Conservation (phyloP, 1,140 invertebrate species). For the Adelges cooleyi region DNA sequence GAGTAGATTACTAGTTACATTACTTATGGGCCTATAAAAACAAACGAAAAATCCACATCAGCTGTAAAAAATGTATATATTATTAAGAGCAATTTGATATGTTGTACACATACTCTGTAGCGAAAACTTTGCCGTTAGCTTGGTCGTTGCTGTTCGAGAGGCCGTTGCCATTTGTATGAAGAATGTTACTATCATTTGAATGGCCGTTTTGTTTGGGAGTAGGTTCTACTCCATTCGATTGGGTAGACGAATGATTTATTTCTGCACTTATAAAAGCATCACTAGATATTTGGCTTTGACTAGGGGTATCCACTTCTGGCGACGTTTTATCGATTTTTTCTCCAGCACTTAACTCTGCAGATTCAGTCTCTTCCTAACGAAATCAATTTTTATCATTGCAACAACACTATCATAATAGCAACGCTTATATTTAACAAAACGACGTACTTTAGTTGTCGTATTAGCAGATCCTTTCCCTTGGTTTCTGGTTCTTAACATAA, state of each 20-base stretch:
- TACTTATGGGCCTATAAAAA: conserved; percentile 7
- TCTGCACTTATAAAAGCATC: not conserved
- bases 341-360: not conserved
- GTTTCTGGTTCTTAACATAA: conserved; percentile 66
- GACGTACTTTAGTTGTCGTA: conserved; percentile 34
- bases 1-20: conserved; percentile 25
- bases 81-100: not conserved
- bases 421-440: too few relatives aligned
- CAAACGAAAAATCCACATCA: not conserved
- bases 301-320: not conserved
- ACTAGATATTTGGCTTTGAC: not conserved
- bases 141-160: not conserved
- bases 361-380: conserved; percentile 22
- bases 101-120: not conserved
- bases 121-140: not conserved
- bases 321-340: not conserved
- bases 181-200: not conserved
- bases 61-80: not conserved
- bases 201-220: conserved; percentile 12
- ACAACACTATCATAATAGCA: too few relatives aligned
- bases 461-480: conserved; percentile 36
- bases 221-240: not conserved
- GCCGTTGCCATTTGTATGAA: not conserved
- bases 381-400: too few relatives aligned
- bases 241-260: not conserved